A percentile compares a stretch with the other conserved stretches of the same genome.
Evolutionary conservation across 2,113 vertebrate species (phyloP).

Genomic region (Ceyx cyanopectus): DNA sequence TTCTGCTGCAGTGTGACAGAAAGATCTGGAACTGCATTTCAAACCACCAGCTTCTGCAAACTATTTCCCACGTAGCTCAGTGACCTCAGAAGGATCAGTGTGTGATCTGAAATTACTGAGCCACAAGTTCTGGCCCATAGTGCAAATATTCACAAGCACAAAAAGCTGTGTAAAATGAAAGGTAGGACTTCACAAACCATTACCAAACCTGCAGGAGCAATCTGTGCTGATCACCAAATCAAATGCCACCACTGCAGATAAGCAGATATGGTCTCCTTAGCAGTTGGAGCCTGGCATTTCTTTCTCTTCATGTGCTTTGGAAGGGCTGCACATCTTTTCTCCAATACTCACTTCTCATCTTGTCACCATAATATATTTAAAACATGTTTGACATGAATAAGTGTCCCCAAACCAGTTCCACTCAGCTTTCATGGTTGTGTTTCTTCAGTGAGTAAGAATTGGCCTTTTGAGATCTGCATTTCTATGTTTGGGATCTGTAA

Average conservation of each 20-base stretch:
- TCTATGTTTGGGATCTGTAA: not conserved
- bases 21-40: not conserved
- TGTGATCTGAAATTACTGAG: not conserved
- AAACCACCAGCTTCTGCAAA: not conserved
- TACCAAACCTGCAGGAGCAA: not conserved
- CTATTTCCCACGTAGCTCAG: accelerated
- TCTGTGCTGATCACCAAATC: not conserved
- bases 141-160: not conserved
- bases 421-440: not conserved
- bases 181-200: accelerated
- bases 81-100: not conserved
- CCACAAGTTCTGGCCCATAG: not conserved
- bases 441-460: not conserved
- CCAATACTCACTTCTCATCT: not conserved
- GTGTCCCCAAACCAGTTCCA: not conserved
- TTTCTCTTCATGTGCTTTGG: not conserved
- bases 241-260: not conserved
- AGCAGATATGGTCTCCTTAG: not conserved
- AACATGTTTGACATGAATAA: not conserved
- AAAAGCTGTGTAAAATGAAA: not conserved
- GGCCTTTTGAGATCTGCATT: not conserved
- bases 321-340: not conserved
- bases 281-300: not conserved
- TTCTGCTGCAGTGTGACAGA: not conserved
- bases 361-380: not conserved